Evolutionary conservation across 1,140 invertebrate genomes (phyloP), one percentile per base, ranked within the genome.

Genomic region (Drosophila pachea): DNA sequence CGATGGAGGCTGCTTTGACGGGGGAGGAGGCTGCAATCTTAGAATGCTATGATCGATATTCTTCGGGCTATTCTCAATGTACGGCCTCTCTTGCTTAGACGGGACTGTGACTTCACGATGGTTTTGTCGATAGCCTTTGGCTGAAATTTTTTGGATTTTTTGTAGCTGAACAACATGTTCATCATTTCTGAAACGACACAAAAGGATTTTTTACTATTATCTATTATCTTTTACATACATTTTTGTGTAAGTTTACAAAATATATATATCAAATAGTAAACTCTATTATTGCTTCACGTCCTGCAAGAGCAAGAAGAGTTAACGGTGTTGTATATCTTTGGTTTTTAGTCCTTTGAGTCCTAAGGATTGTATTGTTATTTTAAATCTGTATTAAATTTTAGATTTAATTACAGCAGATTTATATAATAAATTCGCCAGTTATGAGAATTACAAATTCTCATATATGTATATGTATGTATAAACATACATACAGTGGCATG

Each of bases 21-120:
- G 67, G 6, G 79, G 79, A 6, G 76, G 67, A n/a, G 70, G 71
- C 52, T 81, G 74, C 35, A 77, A 55, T 40, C 65, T 50, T 2
- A 69, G 16, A n/a, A 68, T 9, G 31, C 64, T 58, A 8, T 67
- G 53, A 12, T 65, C n/a, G 12, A 11, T 38, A 47, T 54, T 42
- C 9, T 73, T 74, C 5, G 43, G 43, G 14, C 31, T 73, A n/a
- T 48, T 35, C 31, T 32, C 65, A 70, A 78, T 56, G 22, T 63
- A 63, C 2, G 40, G 38, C 29, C 45, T 48, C 12, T 61, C 38
- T 40, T 68, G 58, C 42, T 47, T 22, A 22, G 22, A 22, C 22
- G 22, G 45, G 16, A 42, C 50, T 38, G 45, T 52, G 5, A 40
- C 1, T 31, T 58, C 35, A 7, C 16, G 45, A 9, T 68, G 38